These are phyloP conservation scores for Zosterops hypoxanthus DNA, from an alignment of 2,113 vertebrate genomes.

Conservation along the genomic window DNA sequence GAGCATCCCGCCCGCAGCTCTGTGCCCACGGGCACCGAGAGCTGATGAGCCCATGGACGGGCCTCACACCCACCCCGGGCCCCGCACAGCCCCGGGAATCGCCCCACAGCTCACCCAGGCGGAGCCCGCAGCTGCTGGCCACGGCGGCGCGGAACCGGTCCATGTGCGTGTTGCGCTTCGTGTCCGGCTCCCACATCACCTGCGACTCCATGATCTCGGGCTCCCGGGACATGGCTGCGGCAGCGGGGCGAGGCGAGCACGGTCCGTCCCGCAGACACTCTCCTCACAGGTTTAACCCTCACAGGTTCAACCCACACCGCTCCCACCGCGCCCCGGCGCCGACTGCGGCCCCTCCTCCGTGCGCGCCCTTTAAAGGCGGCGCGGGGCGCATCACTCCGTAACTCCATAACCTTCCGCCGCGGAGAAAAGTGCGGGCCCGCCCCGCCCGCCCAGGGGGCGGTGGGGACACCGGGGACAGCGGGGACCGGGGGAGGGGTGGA, in stretches of 20 bases:
- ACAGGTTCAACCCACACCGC: accelerated
- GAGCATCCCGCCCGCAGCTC: not conserved
- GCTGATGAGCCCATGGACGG: accelerated
- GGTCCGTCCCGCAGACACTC: accelerated
- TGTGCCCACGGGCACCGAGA: accelerated
- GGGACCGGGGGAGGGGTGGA: not conserved
- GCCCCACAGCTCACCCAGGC: conserved; percentile 80
- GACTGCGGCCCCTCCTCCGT: not conserved
- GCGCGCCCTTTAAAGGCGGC: not conserved
- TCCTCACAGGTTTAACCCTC: accelerated
- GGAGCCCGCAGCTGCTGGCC: conserved; percentile 78
- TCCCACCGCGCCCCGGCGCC: accelerated
- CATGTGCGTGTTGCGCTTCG: conserved; percentile 90
- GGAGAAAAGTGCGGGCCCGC: conserved; percentile 26
- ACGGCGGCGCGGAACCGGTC: conserved; percentile 86
- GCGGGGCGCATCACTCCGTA: accelerated
- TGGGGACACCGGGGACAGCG: not conserved
- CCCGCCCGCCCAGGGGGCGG: not conserved
- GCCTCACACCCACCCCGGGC: not conserved
- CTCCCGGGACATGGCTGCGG: conserved; percentile 83
- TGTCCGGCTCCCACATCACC: conserved; percentile 94
- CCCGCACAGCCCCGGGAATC: not conserved
- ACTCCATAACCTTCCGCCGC: conserved; percentile 62
- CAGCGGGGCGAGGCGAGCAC: not conserved
- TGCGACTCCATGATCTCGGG: conserved; percentile 87